Conservation (phyloP, 1,140 invertebrate species). For the Drosophila tropicalis region DNA sequence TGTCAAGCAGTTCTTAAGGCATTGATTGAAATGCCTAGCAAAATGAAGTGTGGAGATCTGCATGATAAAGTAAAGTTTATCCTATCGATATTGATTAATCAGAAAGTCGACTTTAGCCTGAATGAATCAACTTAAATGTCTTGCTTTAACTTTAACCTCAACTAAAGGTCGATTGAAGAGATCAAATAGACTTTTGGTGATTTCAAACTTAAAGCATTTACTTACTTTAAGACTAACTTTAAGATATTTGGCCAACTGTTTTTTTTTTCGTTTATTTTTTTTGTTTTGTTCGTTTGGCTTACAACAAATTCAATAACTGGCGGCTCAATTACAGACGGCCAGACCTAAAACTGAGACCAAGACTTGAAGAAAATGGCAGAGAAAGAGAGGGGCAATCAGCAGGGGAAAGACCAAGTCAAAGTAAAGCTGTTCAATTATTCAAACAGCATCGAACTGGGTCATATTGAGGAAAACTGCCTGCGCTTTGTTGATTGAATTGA, state of each 20-base stretch:
- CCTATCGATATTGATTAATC: too few relatives aligned
- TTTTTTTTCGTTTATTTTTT: constrained; percentile 3
- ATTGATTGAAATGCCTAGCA: too few relatives aligned
- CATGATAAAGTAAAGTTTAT: too few relatives aligned
- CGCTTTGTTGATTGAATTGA: constrained; percentile 68
- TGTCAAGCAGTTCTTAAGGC: too few relatives aligned
- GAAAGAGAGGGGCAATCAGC: constrained; percentile 8
- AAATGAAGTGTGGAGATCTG: too few relatives aligned
- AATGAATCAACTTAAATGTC: too few relatives aligned
- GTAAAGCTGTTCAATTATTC: constrained; percentile 74
- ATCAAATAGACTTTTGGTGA: not conserved
- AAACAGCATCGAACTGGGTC: constrained; percentile 74
- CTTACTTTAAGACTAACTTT: constrained; percentile 6
- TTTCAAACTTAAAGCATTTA: not conserved
- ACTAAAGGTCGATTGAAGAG: not conserved
- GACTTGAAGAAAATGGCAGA: constrained; percentile 28
- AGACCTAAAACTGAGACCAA: constrained; percentile 31
- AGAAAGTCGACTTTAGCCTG: too few relatives aligned
- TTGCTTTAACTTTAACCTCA: too few relatives aligned
- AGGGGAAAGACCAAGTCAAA: not conserved
- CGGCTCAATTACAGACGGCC: constrained; percentile 46
- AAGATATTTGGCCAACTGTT: constrained; percentile 18
- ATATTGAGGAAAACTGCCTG: constrained; percentile 56
- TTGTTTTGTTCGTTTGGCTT: constrained; percentile 27
- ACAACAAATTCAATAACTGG: constrained; percentile 38